Base-by-base conservation (phyloP, 1,140 invertebrate species). In the Prorops nasuta region DNA sequence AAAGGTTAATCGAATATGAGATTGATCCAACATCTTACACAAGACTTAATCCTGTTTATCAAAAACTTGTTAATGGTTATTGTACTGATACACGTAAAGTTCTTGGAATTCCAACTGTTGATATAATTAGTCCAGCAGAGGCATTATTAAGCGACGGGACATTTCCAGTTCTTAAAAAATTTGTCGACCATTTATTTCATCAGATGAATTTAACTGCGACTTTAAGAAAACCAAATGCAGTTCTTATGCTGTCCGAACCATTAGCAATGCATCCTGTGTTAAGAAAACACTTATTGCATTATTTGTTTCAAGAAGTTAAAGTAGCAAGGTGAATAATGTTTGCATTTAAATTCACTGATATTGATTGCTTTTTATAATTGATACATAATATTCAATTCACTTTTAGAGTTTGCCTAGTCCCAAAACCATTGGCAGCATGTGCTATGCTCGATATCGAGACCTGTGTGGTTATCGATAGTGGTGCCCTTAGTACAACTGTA, bases 401-500 rank as follows among this genome's bases (percentile, higher is more conserved):
- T 66, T 67, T 1, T 49, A 78, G 78, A 56, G 76, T 77, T 45
- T 78, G 76, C 41, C 56, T 78, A 34, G 71, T 78, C 24, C 74
- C 77, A 19, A 79, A 80, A 58, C 78, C 79, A 49, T 55, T 79
- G 35, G 75, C 77, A 56, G 73, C 71, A 20, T 76, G 78, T 56
- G 71, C 69, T 9, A 74, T 79, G 64, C 42, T 78, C n/a, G 74
- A 74, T 21, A 49, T 78, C 9, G 75, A 79, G 45, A 80, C 76
- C 9, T 80, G 78, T 39, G 71, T 81, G 4, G 77, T 81, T 4
- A 63, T 81, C 20, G 79, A 81, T 35, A 78, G 75, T 51, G 78
- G 79, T 31, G 77, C 79, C 42, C 46, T 77, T 3, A 80, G 70
- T 50, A 80, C 79, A 34, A 78, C 76, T 3, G 79, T 81, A 1